Percentiles rank a stretch among this genome's conserved stretches.
These are phyloP conservation scores for Typhlomys cinereus DNA, from an alignment of 2,113 vertebrate genomes.

Conservation along the genomic window DNA sequence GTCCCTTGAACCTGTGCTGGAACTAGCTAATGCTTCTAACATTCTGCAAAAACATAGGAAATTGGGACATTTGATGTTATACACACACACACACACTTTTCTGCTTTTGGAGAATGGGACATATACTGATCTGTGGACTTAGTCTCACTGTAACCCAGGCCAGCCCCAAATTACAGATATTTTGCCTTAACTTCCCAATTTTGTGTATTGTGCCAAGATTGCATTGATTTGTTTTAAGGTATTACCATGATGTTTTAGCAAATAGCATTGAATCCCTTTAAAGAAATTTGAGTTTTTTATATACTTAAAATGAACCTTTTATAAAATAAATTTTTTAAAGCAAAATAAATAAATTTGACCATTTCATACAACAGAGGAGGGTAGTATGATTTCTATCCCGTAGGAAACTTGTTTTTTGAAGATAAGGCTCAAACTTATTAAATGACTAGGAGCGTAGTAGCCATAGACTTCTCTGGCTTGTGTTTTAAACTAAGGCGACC, in stretches of 20 bases:
- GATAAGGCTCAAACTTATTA: neutral
- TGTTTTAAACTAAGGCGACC: neutral
- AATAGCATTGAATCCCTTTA: constrained; percentile 15
- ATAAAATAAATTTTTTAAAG: neutral
- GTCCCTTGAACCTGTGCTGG: neutral
- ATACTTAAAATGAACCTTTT: constrained; percentile 26
- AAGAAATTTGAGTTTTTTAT: constrained; percentile 27
- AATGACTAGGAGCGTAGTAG: constrained; percentile 9
- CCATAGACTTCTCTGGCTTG: neutral
- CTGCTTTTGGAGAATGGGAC: constrained; percentile 14
- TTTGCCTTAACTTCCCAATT: neutral
- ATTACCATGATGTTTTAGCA: constrained; percentile 28
- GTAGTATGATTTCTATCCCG: neutral
- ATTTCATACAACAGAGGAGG: neutral
- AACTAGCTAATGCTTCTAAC: neutral
- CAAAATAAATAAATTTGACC: constrained; percentile 20
- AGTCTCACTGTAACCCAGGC: neutral
- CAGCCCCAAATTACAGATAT: neutral
- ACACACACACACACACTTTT: neutral
- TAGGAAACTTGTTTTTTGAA: neutral
- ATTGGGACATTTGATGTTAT: neutral
- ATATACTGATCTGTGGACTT: neutral
- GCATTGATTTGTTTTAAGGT: neutral
- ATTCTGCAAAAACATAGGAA: neutral
- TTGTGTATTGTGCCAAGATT: neutral